A percentile compares a stretch with the other conserved stretches of the same genome.
These are phyloP conservation scores for Gymnothorax reevesii DNA, from an alignment of 2,797 vertebrate species.

Conservation along the genomic window DNA sequence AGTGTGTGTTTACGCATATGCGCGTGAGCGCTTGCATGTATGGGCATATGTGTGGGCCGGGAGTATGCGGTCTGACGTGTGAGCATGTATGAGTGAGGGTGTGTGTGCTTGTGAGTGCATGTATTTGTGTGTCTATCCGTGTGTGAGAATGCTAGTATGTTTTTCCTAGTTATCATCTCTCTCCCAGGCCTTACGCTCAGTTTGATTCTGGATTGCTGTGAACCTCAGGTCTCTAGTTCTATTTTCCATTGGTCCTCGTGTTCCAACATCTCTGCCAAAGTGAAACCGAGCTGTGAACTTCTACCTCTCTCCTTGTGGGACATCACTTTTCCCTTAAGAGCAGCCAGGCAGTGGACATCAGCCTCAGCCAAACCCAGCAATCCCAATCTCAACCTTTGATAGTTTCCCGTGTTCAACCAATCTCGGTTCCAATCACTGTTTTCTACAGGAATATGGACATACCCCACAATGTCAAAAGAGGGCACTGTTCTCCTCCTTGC, in stretches of 20 bases:
- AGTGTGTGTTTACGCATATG: background rate
- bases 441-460: background rate
- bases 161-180: background rate
- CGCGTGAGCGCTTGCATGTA: background rate
- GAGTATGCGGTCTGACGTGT: background rate
- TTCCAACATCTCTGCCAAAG: background rate
- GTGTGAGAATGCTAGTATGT: background rate
- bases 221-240: background rate
- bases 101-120: background rate
- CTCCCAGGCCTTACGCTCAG: background rate
- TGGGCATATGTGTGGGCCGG: background rate
- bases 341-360: background rate
- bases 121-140: background rate
- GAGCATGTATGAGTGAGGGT: background rate
- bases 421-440: background rate
- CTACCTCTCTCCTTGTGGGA: background rate
- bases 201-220: background rate
- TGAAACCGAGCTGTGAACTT: background rate
- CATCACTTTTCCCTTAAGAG: background rate
- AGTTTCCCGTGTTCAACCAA: background rate
- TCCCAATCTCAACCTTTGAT: constrained; percentile 9
- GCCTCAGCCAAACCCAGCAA: background rate
- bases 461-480: background rate
- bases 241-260: background rate
- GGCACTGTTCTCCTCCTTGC: constrained; percentile 1